Evolutionary conservation across 2,797 vertebrate species (phyloP).

Genomic region (Galagoides demidoff): DNA sequence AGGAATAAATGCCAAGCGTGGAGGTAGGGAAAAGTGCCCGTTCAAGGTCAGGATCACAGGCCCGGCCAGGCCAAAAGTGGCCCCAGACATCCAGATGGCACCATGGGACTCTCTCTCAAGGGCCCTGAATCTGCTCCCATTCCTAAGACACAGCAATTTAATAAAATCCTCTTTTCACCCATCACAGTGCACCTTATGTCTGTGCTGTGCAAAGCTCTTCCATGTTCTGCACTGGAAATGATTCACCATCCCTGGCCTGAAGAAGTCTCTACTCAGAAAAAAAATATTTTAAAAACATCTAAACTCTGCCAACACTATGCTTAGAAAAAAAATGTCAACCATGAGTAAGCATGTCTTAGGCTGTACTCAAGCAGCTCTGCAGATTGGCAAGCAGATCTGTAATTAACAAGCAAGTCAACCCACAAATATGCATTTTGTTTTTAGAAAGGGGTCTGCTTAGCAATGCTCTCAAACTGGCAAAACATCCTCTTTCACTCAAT

Average conservation of each 20-base stretch:
- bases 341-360: not conserved
- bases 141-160: not conserved
- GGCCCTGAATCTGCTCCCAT: not conserved
- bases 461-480: not conserved
- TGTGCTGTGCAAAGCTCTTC: not conserved
- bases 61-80: not conserved
- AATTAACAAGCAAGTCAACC: slow-evolving; percentile 12
- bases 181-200: not conserved
- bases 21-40: not conserved
- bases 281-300: slow-evolving; percentile 8
- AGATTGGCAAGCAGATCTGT: not conserved
- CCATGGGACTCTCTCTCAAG: not conserved
- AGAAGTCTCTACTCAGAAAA: slow-evolving; percentile 31
- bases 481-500: not conserved
- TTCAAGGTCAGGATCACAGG: not conserved
- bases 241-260: not conserved
- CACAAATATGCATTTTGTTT: not conserved
- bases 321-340: slow-evolving; percentile 48
- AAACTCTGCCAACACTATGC: not conserved
- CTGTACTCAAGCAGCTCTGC: not conserved
- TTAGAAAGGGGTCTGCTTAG: slow-evolving; percentile 28
- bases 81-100: not conserved
- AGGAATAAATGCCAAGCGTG: not conserved
- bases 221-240: not conserved
- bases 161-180: not conserved